These are phyloP conservation scores for Drosophila meridionalis DNA, from an alignment of 2,888 invertebrate genomes.

Conservation along the genomic window DNA sequence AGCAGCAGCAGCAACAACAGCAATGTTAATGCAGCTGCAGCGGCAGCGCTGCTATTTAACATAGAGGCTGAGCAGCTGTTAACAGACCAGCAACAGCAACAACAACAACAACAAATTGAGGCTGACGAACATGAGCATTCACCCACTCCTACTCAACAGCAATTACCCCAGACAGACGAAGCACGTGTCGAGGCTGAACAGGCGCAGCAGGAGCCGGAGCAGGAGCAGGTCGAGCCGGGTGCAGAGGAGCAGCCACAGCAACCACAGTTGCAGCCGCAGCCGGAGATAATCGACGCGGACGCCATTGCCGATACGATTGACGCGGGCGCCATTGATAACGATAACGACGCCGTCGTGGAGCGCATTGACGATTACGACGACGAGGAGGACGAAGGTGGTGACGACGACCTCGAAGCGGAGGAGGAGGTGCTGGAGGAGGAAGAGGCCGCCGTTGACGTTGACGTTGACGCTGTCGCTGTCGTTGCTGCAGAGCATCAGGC, in stretches of 20 bases:
- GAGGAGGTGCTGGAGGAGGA: slow-evolving; percentile 34
- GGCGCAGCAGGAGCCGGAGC: slow-evolving; percentile 17
- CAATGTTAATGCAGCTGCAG: slow-evolving; percentile 43
- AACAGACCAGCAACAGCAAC: slow-evolving; percentile 46
- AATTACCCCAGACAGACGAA: slow-evolving; percentile 38
- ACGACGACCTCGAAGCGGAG: slow-evolving; percentile 49
- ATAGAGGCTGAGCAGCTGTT: slow-evolving; percentile 23
- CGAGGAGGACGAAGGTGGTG: slow-evolving; percentile 65
- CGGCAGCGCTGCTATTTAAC: slow-evolving; percentile 39
- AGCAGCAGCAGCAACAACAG: slow-evolving; percentile 60
- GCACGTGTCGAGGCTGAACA: slow-evolving; percentile 26
- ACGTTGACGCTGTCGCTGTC: slow-evolving; percentile 11
- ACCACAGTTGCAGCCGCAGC: slow-evolving; percentile 22
- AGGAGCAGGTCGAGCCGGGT: slow-evolving; percentile 16
- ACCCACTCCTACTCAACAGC: slow-evolving; percentile 78
- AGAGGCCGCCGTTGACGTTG: slow-evolving; percentile 21
- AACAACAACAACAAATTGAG: slow-evolving; percentile 30
- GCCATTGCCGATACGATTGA: slow-evolving; percentile 72
- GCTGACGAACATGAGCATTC: slow-evolving; percentile 66
- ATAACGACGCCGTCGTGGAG: slow-evolving; percentile 72
- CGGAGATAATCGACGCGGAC: slow-evolving; percentile 54
- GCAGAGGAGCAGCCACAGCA: slow-evolving; percentile 23
- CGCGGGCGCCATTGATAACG: slow-evolving; percentile 63
- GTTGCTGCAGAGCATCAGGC: slow-evolving; percentile 6
- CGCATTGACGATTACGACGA: slow-evolving; percentile 74